Conservation (phyloP, 2,113 vertebrate species). For the Syngnathus floridae region DNA sequence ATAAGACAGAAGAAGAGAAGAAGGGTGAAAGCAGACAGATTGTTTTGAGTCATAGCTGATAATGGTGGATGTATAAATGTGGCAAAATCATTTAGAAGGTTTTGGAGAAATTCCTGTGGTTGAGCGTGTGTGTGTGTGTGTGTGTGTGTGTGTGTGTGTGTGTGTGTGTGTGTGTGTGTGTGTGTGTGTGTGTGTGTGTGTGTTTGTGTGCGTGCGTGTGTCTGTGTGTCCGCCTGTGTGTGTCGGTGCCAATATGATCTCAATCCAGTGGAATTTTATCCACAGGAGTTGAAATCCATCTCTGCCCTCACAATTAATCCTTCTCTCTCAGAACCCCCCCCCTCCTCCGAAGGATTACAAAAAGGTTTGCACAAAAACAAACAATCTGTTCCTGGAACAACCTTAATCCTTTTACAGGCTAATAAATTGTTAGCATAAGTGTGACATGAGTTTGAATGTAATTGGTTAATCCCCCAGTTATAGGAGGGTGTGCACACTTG, state of each 20-base stretch:
- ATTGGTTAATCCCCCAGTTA: too few species aligned
- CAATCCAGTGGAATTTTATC: constrained; percentile 52
- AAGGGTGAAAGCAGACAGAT: constrained; percentile 1
- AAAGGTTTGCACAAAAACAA: background rate
- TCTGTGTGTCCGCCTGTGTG: constrained; percentile 12
- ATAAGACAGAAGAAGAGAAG: background rate
- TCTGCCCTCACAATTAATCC: constrained; percentile 48
- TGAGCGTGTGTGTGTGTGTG: background rate
- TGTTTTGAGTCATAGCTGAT: constrained; percentile 30
- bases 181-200: constrained; percentile 1
- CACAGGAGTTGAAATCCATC: constrained; percentile 15
- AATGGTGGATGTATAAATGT: constrained; percentile 34
- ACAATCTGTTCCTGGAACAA: background rate
- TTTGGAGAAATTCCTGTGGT: constrained; percentile 29
- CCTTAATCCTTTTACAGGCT: background rate
- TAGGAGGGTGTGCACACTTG: too few species aligned
- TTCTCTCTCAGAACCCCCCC: constrained; percentile 6
- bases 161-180: constrained; percentile 10
- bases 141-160: constrained; percentile 9
- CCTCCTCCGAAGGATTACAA: background rate
- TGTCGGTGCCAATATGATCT: constrained; percentile 36
- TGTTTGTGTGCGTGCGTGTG: constrained; percentile 9
- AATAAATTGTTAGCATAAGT: background rate
- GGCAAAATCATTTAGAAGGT: constrained; percentile 38
- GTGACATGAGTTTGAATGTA: too few species aligned